Conservation (phyloP, 2,113 vertebrate species). For the Anas platyrhynchos region DNA sequence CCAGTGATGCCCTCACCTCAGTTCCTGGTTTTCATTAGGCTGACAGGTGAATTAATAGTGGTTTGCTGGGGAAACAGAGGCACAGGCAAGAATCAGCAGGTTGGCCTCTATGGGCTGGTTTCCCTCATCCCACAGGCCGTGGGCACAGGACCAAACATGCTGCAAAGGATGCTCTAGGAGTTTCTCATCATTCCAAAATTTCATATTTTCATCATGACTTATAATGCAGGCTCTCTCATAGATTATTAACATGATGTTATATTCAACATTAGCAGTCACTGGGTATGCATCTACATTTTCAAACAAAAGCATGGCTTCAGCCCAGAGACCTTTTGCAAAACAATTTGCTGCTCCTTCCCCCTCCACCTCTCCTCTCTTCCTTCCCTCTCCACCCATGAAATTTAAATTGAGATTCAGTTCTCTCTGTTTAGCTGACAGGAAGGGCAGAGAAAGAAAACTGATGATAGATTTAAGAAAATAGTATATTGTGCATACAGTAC, state of each 20-base stretch:
- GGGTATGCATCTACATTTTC: not conserved
- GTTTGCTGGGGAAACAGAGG: not conserved
- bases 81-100: not conserved
- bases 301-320: conserved; percentile 44
- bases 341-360: conserved; percentile 22
- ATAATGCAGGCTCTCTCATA: not conserved
- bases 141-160: not conserved
- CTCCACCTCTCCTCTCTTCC: conserved; percentile 52
- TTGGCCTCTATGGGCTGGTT: not conserved
- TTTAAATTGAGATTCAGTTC: conserved; percentile 24
- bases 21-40: not conserved
- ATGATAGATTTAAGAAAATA: not conserved
- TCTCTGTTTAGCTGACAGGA: conserved; percentile 4
- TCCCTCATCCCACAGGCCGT: not conserved
- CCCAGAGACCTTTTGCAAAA: conserved; percentile 31
- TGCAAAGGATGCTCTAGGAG: not conserved
- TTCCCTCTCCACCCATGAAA: conserved; percentile 47
- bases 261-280: not conserved
- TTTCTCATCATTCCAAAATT: not conserved
- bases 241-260: not conserved
- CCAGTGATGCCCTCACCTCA: not conserved
- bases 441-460: not conserved
- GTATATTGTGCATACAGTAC: accelerated
- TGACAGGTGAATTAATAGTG: not conserved
- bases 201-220: not conserved